Percentiles rank a stretch among this genome's conserved stretches.
These are phyloP conservation scores for Sinodicranocentrus sp. DNA, from an alignment of 2,888 invertebrate genomes.

Conservation along the genomic window DNA sequence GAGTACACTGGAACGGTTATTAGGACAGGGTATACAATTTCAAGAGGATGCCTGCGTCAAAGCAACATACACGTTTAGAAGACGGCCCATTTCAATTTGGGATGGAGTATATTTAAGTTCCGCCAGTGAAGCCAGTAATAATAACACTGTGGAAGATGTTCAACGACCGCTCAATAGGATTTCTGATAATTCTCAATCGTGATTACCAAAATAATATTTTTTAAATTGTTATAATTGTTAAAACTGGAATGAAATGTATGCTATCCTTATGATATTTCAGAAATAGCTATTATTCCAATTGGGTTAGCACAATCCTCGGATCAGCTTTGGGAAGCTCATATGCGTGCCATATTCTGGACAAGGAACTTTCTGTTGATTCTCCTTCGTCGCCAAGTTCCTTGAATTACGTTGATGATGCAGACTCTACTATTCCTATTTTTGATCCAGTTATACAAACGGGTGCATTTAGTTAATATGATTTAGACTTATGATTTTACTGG, in stretches of 20 bases:
- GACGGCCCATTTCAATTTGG: slow-evolving; percentile 40
- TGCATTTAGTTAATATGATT: slow-evolving; percentile 56
- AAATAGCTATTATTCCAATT: slow-evolving; percentile 54
- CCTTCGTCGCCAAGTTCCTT: background rate
- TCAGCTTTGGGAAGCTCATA: slow-evolving; percentile 68
- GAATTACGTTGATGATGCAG: too few relatives aligned
- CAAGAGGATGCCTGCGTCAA: slow-evolving; percentile 42
- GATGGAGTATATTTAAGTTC: slow-evolving; percentile 22
- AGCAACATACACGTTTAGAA: slow-evolving; percentile 32
- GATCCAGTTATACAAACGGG: slow-evolving; percentile 29
- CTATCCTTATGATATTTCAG: too few relatives aligned
- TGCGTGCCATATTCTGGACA: slow-evolving; percentile 71
- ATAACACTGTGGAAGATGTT: background rate
- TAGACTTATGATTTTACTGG: background rate
- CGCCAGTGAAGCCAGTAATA: background rate
- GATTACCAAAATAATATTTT: background rate
- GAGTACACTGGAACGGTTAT: slow-evolving; percentile 41
- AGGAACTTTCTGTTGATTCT: slow-evolving; percentile 31
- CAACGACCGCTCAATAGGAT: background rate
- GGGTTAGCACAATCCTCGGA: slow-evolving; percentile 72
- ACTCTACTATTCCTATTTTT: too few relatives aligned
- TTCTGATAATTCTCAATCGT: background rate
- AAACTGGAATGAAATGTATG: too few relatives aligned
- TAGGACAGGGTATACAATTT: slow-evolving; percentile 48
- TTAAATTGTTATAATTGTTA: too few relatives aligned